These are phyloP conservation scores for Damaliscus lunatus DNA, from an alignment of 2,113 vertebrate genomes.

Conservation along the genomic window DNA sequence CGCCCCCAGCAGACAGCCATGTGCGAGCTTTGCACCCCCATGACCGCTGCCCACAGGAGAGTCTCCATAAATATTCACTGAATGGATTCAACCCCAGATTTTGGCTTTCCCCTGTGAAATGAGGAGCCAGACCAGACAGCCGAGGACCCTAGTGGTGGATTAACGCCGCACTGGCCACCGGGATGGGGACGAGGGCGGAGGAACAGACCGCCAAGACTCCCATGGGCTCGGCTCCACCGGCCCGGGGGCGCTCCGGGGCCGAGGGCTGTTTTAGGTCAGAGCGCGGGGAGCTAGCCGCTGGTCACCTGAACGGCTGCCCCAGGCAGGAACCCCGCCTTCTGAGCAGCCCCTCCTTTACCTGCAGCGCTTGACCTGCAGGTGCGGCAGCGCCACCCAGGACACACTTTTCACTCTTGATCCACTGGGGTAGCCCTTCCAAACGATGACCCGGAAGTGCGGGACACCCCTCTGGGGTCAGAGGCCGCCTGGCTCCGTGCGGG, in stretches of 20 bases:
- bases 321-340: accelerated
- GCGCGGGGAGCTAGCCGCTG: accelerated
- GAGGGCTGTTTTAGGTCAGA: not conserved
- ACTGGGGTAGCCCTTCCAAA: accelerated
- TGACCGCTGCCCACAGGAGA: not conserved
- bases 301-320: accelerated
- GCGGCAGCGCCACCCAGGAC: accelerated
- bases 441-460: accelerated
- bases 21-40: no score
- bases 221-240: accelerated
- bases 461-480: no score
- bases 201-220: accelerated
- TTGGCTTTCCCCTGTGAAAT: not conserved
- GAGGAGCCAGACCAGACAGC: not conserved
- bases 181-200: accelerated
- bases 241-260: accelerated
- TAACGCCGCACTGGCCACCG: not conserved
- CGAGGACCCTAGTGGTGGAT: accelerated
- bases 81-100: not conserved
- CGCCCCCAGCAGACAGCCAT: not conserved
- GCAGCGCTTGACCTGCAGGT: accelerated
- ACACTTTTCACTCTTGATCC: not conserved
- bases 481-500: accelerated
- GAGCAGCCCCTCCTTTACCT: no score
- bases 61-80: not conserved